Base-by-base conservation (phyloP, 2,113 vertebrate genomes). In the Neomonachus schauinslandi region DNA sequence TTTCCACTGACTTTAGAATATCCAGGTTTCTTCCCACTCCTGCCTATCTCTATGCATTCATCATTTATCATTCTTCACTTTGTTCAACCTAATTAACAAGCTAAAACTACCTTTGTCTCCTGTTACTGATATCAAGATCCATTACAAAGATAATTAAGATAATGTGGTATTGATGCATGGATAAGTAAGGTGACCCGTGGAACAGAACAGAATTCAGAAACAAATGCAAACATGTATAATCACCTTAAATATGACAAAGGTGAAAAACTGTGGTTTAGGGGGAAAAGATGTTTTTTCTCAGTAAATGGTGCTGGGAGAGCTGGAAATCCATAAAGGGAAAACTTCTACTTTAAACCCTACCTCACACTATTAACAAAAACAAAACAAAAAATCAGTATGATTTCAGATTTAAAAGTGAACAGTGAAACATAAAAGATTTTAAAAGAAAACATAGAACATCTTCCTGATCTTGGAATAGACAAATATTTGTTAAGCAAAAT, bases 331-430 rank as follows among this genome's bases (percentile, higher is more conserved):
- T 49, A 14, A 10, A 10, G 14, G 14, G 51, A 57, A 96, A 71
- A 59, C 18, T 46, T 76, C 24, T 91, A 67, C 77, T 24, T 80
- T 63, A 80, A 89, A 65, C 26, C 33, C 26, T 42, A 69, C 21
- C 61, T 85, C 22, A 51, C 28, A 28, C 16, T 71, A 71, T 19
- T 61, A 85, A 42, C 72, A 94, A 80, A 74, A n/a, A n/a, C 65
- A 69, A 69, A n/a, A 67, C 15, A n/a, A n/a, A 71, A 85, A 39
- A 67, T 74, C 18, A 57, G 3, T 51, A 91, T 24, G 80, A 46
- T 61, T 96, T 93, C 1, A 51, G 49, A 91, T 86, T 91, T 85
- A 94, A 55, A 96, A n/a, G 46, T 65, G 9, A 85, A 90, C 72
- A 26, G 21, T 85, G 72, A 57, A 76, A 85, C 33, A 71, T 51